These are phyloP conservation scores for Andrena dorsata DNA, from an alignment of 2,888 invertebrate species.

Conservation along the genomic window DNA sequence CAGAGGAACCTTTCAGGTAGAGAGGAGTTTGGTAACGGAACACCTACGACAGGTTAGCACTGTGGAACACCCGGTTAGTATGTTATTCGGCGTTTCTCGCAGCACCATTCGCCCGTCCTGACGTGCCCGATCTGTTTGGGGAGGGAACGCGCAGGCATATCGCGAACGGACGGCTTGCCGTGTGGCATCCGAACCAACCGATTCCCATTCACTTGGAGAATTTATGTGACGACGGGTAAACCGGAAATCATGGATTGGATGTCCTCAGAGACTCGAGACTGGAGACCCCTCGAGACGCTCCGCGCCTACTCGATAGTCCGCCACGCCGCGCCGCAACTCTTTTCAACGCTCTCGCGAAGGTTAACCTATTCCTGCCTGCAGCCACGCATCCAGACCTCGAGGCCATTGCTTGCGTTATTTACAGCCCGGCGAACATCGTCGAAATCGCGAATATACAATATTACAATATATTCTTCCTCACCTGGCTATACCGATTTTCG, in stretches of 20 bases:
- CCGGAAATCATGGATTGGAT: conserved; percentile 79
- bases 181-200: conserved; percentile 73
- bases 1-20: not conserved
- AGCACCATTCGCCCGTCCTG: conserved; percentile 72
- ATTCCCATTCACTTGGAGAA: conserved; percentile 76
- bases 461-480: conserved; percentile 22
- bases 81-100: conserved; percentile 75
- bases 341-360: conserved; percentile 59
- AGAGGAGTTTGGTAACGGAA: conserved; percentile 44
- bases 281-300: conserved; percentile 40
- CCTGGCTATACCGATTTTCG: conserved; percentile 24
- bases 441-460: conserved; percentile 59
- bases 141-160: conserved; percentile 61
- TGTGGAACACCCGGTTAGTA: conserved; percentile 70
- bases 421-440: conserved; percentile 50
- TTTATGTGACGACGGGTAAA: conserved; percentile 77
- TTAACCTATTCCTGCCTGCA: conserved; percentile 65
- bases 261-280: conserved; percentile 60
- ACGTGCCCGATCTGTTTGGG: conserved; percentile 70
- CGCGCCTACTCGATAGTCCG: conserved; percentile 51
- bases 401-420: conserved; percentile 61
- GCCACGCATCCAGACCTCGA: conserved; percentile 45
- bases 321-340: conserved; percentile 44
- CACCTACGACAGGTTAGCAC: conserved; percentile 59
- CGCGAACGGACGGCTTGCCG: conserved; percentile 65